Evolutionary conservation across 1,140 invertebrate genomes (phyloP), one percentile per base, ranked within the genome.

Genomic region (Fopius arisanus): DNA sequence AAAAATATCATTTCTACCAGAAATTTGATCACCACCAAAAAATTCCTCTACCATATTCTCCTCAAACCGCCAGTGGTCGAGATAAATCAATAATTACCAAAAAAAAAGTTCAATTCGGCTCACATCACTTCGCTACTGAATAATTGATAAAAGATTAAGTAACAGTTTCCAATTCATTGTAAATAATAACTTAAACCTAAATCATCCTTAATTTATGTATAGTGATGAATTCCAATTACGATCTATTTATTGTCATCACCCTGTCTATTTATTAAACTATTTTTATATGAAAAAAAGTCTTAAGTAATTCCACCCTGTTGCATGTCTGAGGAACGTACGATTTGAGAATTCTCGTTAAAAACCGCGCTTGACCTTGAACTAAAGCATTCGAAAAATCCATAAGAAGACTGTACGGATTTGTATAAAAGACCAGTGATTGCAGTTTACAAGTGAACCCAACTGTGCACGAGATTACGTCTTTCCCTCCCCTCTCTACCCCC

Each of bases 231-330:
- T 3, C 12, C 14, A 43, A 40, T 67, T 41, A 67, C 21, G 9
- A 2, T 21, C 43, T 21, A 41, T 67, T 67, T 41, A 41, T 26
- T 67, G 21, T 66, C 66, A 40, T 41, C 43, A 23, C 21, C n/a
- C 29, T 19, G 16, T 66, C 28, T 66, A 37, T 40, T 31, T 66
- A 66, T 66, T 66, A 37, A 37, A 37, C 29, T 66, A 41, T 67
- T 67, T 67, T 41, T 40, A n/a, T 67, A 67, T 59, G 40, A 67
- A 43, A 67, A 67, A 23, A 43, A 66, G 1, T 19, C 40, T 48
- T 9, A 68, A 7, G 4, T 68, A 19, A 43, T n/a, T 23, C 21
- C n/a, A 48, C 21, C 37, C 67, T 68, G 3, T 43, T 67, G 40
- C 65, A 67, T 67, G 21, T 67, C 14, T 37, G 65, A 67, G 33